Evolutionary conservation across 2,888 invertebrate species (phyloP).

Genomic region (Ceriagrion tenellum): DNA sequence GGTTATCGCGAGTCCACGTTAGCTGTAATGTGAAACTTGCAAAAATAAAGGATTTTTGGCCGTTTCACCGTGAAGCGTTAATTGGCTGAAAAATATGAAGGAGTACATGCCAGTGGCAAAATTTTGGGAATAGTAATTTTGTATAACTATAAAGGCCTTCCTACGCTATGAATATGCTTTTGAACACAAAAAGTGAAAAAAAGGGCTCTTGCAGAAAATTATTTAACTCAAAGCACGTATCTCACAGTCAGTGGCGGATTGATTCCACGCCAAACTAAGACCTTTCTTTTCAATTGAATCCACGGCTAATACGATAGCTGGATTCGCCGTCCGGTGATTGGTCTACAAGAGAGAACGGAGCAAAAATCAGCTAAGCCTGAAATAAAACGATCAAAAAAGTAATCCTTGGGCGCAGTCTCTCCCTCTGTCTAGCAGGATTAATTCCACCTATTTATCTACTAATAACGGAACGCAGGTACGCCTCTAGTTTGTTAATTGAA

Average conservation of each 20-base stretch:
- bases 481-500: background rate
- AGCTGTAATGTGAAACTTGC: background rate
- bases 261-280: background rate
- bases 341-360: background rate
- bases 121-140: background rate
- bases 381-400: background rate
- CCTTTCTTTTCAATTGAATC: background rate
- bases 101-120: background rate
- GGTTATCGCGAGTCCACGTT: background rate
- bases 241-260: background rate
- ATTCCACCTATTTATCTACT: background rate
- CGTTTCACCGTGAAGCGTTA: background rate
- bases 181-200: background rate
- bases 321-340: background rate
- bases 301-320: background rate
- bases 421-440: background rate
- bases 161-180: too few species aligned
- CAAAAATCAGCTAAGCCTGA: background rate
- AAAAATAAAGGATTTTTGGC: too few species aligned
- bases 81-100: background rate
- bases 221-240: background rate
- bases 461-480: background rate
- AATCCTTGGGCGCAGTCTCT: background rate
- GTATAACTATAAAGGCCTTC: background rate
- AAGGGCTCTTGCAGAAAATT: background rate